Evolutionary conservation across 64 coral and sea anemone genomes (phyloP).

Genomic region (Stichodactyla mertensii): DNA sequence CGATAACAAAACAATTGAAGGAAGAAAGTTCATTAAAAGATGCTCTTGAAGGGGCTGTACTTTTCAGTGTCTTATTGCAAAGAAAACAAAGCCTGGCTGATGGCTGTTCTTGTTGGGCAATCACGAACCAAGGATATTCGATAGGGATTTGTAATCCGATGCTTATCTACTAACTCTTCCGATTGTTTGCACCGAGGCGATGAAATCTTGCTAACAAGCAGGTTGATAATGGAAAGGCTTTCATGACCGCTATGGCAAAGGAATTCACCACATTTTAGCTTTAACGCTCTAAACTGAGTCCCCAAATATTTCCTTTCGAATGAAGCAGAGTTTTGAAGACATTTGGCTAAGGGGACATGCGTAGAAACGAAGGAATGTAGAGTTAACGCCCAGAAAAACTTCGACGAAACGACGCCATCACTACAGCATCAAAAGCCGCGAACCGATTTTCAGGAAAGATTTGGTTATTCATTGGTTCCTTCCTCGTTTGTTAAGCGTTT

Average conservation of each 20-base stretch:
- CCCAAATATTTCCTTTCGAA: neutral
- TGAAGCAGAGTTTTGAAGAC: neutral
- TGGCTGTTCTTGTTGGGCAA: conserved; percentile 10
- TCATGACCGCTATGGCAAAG: neutral
- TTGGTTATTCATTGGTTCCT: conserved; percentile 13
- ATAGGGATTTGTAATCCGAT: conserved; percentile 24
- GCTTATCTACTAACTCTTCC: conserved; percentile 16
- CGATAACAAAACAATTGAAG: neutral
- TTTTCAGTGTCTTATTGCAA: conserved; percentile 5
- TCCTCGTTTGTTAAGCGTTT: neutral
- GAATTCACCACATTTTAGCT: neutral
- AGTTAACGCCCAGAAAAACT: conserved; percentile 5
- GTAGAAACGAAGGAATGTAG: conserved; percentile 17
- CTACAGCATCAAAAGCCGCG: neutral
- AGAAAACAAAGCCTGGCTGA: conserved; percentile 15
- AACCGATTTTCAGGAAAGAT: neutral
- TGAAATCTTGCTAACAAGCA: conserved; percentile 42
- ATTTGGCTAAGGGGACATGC: neutral
- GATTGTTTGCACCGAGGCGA: conserved; percentile 17
- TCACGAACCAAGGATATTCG: conserved; percentile 6
- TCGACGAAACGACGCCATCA: conserved; percentile 16
- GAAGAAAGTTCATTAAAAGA: conserved; percentile 15
- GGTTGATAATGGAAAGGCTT: neutral
- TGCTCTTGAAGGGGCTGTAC: neutral
- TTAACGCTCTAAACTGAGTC: neutral